Evolutionary conservation across 2,888 invertebrate genomes (phyloP), one percentile per base, ranked within the genome.

Genomic region (Antheraea assamensis): DNA sequence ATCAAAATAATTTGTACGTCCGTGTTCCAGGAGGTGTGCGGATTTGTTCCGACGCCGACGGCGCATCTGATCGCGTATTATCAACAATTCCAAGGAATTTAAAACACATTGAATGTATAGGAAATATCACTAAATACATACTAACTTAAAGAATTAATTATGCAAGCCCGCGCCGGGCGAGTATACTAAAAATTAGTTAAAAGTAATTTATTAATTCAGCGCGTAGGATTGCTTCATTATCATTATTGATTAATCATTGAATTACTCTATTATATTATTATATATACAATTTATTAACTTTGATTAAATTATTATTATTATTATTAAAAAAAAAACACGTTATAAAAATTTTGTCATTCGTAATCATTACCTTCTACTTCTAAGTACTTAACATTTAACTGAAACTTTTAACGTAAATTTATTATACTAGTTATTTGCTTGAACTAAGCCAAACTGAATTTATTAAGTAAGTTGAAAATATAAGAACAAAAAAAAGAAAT

Each of bases 151-250:
- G 88, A 86, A 17, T 24, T 61, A 61, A 61, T 87, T 88, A 88
- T 90, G 89, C 91, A 87, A 91, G 92, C 91, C 92, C 87, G 84
- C 87, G 84, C 87, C 89, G 87, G 95, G 93, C 93, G 90, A 95
- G 95, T 95, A 95, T 95, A 95, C 95, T 95, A 95, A 90, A 95
- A 90, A 95, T 95, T 96, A 96, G 95, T 95, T 95, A 95, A 95
- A 95, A 94, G 94, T 95, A 95, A 95, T 95, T 95, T 93, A 95
- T 93, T 95, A 95, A 93, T 94, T 92, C 95, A 95, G 92, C 94
- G 92, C 92, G 94, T 95, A 94, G 94, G 90, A 92, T 95, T 92
- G 95, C 95, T 95, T 95, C 94, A 95, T 95, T 94, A 95, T 95
- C 93, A 95, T 94, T 94, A 94, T 92, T 88, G 90, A 93, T 93